phyloP scores from a whole-genome alignment of 1,140 invertebrate genomes.

The Drosophila busckii region DNA sequence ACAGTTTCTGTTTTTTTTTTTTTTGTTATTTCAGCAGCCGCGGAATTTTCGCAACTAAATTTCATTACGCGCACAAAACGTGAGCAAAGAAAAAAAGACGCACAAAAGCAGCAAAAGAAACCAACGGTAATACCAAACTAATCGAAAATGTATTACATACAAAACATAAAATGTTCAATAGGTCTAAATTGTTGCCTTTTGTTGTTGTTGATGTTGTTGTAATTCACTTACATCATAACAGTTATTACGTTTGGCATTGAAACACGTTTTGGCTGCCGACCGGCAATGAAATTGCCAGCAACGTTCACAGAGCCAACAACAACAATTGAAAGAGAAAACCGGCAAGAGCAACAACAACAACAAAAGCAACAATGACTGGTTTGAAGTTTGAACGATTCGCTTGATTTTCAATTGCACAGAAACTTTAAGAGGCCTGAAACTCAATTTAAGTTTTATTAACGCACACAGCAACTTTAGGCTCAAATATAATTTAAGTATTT shows the following conservation, averaged over 20 bases:
- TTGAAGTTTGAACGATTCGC: constrained; percentile 14
- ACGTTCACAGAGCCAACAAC: constrained; percentile 39
- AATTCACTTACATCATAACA: constrained; percentile 70
- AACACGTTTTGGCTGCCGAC: constrained; percentile 58
- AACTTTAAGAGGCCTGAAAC: no score
- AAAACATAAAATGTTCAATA: constrained; percentile 31
- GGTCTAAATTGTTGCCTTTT: constrained; percentile 5
- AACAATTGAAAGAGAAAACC: constrained; percentile 33
- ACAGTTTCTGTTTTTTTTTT: constrained; percentile 24
- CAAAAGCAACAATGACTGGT: constrained; percentile 15
- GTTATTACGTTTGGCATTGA: constrained; percentile 78
- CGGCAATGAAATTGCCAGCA: constrained; percentile 69
- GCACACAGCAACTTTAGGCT: no score
- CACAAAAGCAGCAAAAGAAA: constrained; percentile 4
- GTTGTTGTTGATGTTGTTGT: constrained; percentile 15
- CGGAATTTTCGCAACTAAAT: constrained; percentile 63
- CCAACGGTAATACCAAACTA: constrained; percentile 30
- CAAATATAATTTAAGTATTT: no score
- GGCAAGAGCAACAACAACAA: constrained; percentile 29
- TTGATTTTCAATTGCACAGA: constrained; percentile 16
- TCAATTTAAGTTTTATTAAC: no score
- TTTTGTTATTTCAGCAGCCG: constrained; percentile 42
- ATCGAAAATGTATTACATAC: constrained; percentile 36
- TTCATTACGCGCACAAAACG: constrained; percentile 46
- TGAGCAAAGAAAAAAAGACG: constrained; percentile 24